Conservation (phyloP, 2,113 vertebrate genomes). For the Ochotona princeps region DNA sequence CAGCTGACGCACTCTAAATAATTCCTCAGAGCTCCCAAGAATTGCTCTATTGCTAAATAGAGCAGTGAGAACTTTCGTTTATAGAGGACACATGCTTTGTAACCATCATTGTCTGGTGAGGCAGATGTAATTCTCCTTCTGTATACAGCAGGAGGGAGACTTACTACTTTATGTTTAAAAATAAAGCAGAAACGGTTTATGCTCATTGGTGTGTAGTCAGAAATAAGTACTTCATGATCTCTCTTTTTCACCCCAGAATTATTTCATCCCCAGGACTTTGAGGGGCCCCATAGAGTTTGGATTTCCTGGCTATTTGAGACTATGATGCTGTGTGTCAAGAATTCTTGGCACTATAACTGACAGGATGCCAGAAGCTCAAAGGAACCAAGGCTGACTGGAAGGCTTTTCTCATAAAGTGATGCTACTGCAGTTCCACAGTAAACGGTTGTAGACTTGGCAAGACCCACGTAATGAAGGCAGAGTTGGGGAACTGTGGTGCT, state of each 20-base stretch:
- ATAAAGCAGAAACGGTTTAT: not conserved
- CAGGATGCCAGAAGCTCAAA: not conserved
- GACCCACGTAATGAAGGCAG: too few species aligned
- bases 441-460: not conserved
- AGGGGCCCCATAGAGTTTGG: not conserved
- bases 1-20: accelerated
- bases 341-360: not conserved
- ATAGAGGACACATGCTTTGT: not conserved
- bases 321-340: not conserved
- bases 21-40: not conserved
- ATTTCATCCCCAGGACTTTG: not conserved
- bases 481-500: not conserved
- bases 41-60: not conserved
- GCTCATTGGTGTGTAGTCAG: not conserved
- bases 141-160: not conserved
- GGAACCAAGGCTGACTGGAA: not conserved
- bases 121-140: not conserved
- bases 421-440: not conserved
- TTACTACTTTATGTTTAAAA: not conserved
- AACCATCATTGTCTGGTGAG: not conserved
- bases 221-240: not conserved
- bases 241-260: not conserved
- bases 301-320: not conserved
- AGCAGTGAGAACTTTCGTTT: not conserved
- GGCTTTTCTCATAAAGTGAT: not conserved